phyloP scores from a whole-genome alignment of 2,888 invertebrate genomes.

The Neria commutata region DNA sequence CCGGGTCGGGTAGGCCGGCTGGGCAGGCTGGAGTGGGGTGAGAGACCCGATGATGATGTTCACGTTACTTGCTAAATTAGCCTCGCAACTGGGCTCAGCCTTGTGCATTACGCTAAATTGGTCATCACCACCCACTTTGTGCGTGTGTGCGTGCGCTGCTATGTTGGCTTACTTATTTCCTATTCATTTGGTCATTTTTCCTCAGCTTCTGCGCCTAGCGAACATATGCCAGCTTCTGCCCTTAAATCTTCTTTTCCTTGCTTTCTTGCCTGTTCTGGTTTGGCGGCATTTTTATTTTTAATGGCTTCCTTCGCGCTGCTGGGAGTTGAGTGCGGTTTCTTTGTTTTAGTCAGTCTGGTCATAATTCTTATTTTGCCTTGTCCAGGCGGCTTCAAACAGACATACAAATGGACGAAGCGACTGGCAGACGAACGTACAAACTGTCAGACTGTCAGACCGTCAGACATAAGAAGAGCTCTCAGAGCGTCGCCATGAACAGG shows the following conservation, averaged over 20 bases:
- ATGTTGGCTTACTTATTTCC: not conserved
- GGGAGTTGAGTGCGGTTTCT: not conserved
- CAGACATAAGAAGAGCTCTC: too few species aligned
- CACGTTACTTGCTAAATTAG: not conserved
- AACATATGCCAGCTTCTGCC: too few species aligned
- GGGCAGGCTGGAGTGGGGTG: constrained; percentile 38
- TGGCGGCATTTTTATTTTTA: constrained; percentile 20
- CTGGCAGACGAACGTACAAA: too few species aligned
- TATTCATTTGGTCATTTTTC: constrained; percentile 5
- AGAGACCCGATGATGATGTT: too few species aligned
- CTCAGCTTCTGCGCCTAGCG: not conserved
- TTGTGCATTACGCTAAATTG: constrained; percentile 36
- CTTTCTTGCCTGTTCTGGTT: not conserved
- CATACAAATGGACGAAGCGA: too few species aligned
- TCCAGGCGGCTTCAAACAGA: too few species aligned
- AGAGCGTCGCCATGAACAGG: not conserved
- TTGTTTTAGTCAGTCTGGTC: too few species aligned
- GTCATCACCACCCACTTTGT: constrained; percentile 50
- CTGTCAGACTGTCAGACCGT: too few species aligned
- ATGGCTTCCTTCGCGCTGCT: not conserved
- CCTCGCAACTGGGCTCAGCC: not conserved
- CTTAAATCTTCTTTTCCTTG: not conserved
- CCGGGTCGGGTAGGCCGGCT: constrained; percentile 5
- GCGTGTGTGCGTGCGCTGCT: not conserved
- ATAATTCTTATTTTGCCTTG: too few species aligned